These are phyloP conservation scores for Tachysurus vachellii DNA, from an alignment of 2,113 vertebrate species.

Conservation along the genomic window DNA sequence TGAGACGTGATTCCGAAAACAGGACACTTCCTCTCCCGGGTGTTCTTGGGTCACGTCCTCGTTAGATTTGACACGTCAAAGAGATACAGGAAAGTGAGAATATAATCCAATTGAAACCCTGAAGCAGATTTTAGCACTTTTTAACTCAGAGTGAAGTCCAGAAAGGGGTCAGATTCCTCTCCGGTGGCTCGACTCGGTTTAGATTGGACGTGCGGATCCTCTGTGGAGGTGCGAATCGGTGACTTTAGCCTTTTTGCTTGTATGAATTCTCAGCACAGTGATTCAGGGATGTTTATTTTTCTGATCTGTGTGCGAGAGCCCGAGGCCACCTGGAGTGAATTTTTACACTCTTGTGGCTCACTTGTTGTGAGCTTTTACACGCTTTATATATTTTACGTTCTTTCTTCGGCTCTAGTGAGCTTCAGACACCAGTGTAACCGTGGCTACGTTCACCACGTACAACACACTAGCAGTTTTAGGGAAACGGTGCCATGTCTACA, in stretches of 20 bases:
- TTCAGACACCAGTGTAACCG: not conserved
- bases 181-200: constrained; percentile 18
- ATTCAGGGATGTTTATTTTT: constrained; percentile 57
- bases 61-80: constrained; percentile 25
- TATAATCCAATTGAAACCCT: constrained; percentile 45
- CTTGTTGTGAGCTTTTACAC: not conserved
- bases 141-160: constrained; percentile 10
- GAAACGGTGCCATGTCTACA: not conserved
- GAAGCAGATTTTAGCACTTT: not conserved
- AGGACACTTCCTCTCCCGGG: constrained; percentile 50
- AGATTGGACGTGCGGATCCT: constrained; percentile 32
- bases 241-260: constrained; percentile 30
- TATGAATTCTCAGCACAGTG: constrained; percentile 42
- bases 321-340: constrained; percentile 44
- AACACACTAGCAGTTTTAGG: not conserved
- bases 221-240: constrained; percentile 36
- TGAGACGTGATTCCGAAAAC: constrained; percentile 49
- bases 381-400: not conserved
- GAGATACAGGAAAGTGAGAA: constrained; percentile 33
- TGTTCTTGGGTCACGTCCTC: constrained; percentile 22
- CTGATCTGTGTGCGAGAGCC: constrained; percentile 35
- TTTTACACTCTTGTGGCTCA: constrained; percentile 25
- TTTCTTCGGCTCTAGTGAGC: not conserved
- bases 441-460: not conserved
- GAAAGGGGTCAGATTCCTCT: constrained; percentile 18